phyloP scores from a whole-genome alignment of 2,113 vertebrate species.

The Andinoacara biseriatus region DNA sequence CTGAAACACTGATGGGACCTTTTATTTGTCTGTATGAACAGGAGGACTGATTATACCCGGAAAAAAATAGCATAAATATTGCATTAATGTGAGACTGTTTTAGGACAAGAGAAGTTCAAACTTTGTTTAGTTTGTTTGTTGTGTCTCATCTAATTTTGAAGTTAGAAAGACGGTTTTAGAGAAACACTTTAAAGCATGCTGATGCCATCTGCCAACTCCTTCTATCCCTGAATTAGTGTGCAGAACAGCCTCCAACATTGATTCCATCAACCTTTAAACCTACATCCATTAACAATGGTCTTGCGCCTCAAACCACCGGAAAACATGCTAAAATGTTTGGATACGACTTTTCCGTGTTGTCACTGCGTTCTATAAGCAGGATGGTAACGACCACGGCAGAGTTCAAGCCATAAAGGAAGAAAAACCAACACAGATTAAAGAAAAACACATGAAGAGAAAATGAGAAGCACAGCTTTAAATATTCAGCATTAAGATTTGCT shows the following conservation, averaged over 20 bases:
- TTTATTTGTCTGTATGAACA: neutral
- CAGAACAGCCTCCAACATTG: neutral
- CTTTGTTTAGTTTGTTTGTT: slow-evolving; percentile 3
- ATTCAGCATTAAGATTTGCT: no score
- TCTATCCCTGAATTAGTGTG: neutral
- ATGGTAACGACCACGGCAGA: neutral
- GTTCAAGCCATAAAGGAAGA: neutral
- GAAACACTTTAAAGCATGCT: neutral
- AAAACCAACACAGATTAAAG: neutral
- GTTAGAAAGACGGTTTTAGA: neutral
- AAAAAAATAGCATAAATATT: slow-evolving; percentile 7
- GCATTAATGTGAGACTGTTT: neutral
- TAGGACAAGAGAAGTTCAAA: neutral
- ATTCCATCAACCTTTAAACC: slow-evolving; percentile 18
- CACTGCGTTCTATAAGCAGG: neutral
- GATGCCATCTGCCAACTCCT: neutral
- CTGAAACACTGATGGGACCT: neutral
- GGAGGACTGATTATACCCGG: neutral
- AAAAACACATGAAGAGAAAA: neutral
- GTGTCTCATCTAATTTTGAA: neutral
- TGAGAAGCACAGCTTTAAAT: neutral
- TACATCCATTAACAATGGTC: neutral
- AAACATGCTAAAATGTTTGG: neutral
- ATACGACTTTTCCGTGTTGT: neutral
- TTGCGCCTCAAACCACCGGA: neutral